Conservation (phyloP, 1,140 invertebrate genomes). For the Platyscapa corneri region DNA sequence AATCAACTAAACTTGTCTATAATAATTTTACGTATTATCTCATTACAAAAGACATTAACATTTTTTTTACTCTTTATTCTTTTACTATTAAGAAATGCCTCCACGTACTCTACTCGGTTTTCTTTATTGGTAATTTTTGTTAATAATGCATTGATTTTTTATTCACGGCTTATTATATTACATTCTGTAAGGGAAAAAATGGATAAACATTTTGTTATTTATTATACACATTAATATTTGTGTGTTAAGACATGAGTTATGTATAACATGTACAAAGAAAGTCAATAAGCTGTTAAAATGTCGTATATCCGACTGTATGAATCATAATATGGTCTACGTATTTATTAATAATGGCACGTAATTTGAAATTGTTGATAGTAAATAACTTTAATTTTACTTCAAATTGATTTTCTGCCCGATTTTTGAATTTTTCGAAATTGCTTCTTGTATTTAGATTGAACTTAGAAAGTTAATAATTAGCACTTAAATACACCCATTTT, state of each 20-base stretch:
- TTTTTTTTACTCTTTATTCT: background rate
- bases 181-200: background rate
- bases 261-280: background rate
- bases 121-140: background rate
- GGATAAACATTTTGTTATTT: background rate
- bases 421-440: background rate
- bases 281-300: background rate
- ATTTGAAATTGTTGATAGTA: background rate
- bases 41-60: background rate
- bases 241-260: background rate
- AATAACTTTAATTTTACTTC: background rate
- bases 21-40: background rate
- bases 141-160: background rate
- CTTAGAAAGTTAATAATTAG: background rate
- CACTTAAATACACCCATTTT: background rate
- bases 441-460: background rate
- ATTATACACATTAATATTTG: background rate
- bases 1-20: background rate
- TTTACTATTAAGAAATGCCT: background rate
- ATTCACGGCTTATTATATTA: background rate
- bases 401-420: background rate
- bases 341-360: background rate
- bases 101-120: too few relatives aligned
- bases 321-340: background rate
- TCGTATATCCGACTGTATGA: background rate